Evolutionary conservation across 2,888 invertebrate genomes (phyloP), one percentile per base, ranked within the genome.

Genomic region (Uropetala carovei): DNA sequence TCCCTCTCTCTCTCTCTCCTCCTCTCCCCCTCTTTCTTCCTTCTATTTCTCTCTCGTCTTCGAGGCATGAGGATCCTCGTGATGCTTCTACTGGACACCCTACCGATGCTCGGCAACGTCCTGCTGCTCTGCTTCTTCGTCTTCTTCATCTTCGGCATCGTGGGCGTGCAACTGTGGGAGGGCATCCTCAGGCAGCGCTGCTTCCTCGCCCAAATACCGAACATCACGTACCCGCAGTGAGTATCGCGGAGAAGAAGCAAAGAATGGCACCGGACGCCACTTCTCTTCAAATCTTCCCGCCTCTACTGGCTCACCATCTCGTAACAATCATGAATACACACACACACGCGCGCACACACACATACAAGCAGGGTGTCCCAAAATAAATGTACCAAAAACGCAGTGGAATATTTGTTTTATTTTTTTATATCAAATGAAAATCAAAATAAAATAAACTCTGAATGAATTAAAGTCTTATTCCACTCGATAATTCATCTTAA

Each of bases 71-170:
- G 99, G 94, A 99, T 99, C 94, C 96, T 99, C 95, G 99, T 99
- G 94, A 99, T 99, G 99, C 96, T 99, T 93, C 96, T 99, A 92
- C 96, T 99, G 94, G 99, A 99, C 95, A 99, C 99, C 10, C 96
- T 99, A 93, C 99, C 99, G 18, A 99, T 99, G 99, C 96, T 99
- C 94, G 99, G 99, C 93, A 99, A 99, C 95, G 99, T 99, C 92
- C 96, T 99, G 93, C 96, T 99, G 93, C 96, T 99, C 93, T 99
- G 99, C 96, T 99, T 99, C 96, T 99, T 99, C 96, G 99, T 99
- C 93, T 99, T 99, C 97, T 99, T 99, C 96, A 99, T 99, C 95
- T 99, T 99, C 95, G 99, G 99, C 93, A 99, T 99, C 95, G 98
- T 99, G 94, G 99, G 99, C 30, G 99, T 99, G 81, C 99, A 99